Base-by-base conservation (phyloP, 2,113 vertebrate genomes). In the Zosterops japonicus region DNA sequence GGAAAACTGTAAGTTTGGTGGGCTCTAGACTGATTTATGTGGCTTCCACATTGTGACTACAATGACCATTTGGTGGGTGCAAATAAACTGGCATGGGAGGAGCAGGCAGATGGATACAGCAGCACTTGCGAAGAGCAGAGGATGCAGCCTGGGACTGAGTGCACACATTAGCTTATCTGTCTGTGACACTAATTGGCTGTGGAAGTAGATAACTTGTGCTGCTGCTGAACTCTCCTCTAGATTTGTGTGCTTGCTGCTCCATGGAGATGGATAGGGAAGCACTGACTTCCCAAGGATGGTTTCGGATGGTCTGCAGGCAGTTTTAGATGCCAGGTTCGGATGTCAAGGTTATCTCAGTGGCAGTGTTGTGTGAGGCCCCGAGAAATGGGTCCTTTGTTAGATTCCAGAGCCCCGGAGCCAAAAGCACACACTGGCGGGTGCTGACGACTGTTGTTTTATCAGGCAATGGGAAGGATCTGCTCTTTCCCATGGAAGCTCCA, bases 261-360 rank as follows among this genome's bases (percentile, higher is more conserved):
- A 1, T 29, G 31, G 72, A 71, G 44, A 49, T n/a, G 72, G 53
- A 28, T 1, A 21, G 72, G 28, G 60, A 55, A 78, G 36, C 2
- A 0, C 11, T 78, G 33, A 29, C 0, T 6, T 36, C 35, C 56
- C 33, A 50, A 35, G 20, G 15, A 46, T 2, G 2, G 20, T 76
- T 60, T 61, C 36, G 71, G 74, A 53, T 4, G 8, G 16, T 52
- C 67, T 84, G 28, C 47, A 67, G 81, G 56, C 63, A 60, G 35
- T 75, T 84, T 55, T 44, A 39, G 29, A 9, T 0, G 4, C 29
- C 28, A 60, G 70, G 33, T 69, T 85, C 0, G 0, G 29, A 21
- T 80, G 14, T 21, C 55, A 65, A 65, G 29, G 83, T 47, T 74
- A 11, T 50, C 53, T 89, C 52, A 41, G 61, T 35, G 44, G 22